Percentiles rank a stretch among this genome's conserved stretches.
These are phyloP conservation scores for Synchiropus splendidus DNA, from an alignment of 2,113 vertebrate species.

Conservation along the genomic window DNA sequence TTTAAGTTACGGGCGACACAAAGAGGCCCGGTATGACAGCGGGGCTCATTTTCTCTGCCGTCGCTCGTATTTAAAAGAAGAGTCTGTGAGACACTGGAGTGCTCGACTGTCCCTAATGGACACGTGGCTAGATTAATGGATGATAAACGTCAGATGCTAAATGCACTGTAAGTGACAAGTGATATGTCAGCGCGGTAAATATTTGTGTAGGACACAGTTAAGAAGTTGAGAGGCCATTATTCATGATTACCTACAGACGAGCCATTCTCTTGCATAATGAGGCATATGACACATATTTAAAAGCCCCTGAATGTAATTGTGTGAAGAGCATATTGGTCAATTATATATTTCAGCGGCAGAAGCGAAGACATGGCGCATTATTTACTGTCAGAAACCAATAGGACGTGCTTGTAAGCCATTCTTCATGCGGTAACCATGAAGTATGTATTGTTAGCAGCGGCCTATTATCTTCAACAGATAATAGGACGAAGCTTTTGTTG, in stretches of 20 bases:
- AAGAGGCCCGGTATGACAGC: slow-evolving; percentile 2
- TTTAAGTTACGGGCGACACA: not conserved
- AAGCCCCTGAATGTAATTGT: slow-evolving; percentile 23
- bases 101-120: slow-evolving; percentile 55
- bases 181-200: slow-evolving; percentile 55
- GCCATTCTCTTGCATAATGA: slow-evolving; percentile 26
- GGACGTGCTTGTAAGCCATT: too few species aligned
- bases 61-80: slow-evolving; percentile 23
- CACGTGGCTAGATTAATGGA: slow-evolving; percentile 55
- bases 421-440: too few species aligned
- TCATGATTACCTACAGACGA: slow-evolving; percentile 36
- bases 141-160: slow-evolving; percentile 51
- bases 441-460: too few species aligned
- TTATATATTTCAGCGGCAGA: slow-evolving; percentile 13
- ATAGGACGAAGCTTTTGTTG: too few species aligned
- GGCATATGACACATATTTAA: slow-evolving; percentile 21
- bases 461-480: too few species aligned
- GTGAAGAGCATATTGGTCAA: slow-evolving; percentile 12
- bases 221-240: slow-evolving; percentile 47
- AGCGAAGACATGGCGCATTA: slow-evolving; percentile 6
- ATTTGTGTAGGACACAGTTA: slow-evolving; percentile 46
- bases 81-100: slow-evolving; percentile 26
- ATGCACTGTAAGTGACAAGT: slow-evolving; percentile 51
- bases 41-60: slow-evolving; percentile 18
- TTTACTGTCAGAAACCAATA: too few species aligned